Conservation (phyloP, 2,797 vertebrate species). For the Amazona ochrocephala region DNA sequence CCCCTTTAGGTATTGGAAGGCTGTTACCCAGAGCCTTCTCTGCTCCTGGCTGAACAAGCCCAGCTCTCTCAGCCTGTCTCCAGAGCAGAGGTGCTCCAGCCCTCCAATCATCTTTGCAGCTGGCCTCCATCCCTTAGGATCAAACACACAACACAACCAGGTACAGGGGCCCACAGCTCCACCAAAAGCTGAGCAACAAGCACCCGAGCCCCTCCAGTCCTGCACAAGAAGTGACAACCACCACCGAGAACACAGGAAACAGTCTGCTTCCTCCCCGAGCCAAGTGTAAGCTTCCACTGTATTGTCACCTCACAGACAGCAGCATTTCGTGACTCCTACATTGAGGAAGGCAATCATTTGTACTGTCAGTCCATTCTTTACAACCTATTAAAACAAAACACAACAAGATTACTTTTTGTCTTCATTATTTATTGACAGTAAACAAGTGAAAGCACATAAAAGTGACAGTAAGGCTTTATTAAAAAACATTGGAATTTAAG, state of each 20-base stretch:
- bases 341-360: not conserved
- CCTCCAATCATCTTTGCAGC: not conserved
- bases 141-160: not conserved
- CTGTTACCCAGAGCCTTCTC: not conserved
- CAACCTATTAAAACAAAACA: not conserved
- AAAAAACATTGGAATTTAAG: not conserved
- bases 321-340: not conserved
- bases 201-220: not conserved
- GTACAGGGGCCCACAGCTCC: not conserved
- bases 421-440: conserved; percentile 27
- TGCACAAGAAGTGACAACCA: not conserved
- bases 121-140: not conserved
- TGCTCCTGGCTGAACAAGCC: not conserved
- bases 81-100: not conserved
- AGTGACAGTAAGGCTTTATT: not conserved
- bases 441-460: not conserved
- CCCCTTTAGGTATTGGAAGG: not conserved
- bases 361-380: not conserved
- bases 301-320: not conserved
- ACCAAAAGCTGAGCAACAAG: not conserved
- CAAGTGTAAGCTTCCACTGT: not conserved
- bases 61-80: not conserved
- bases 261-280: not conserved
- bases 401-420: not conserved
- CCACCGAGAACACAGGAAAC: fast-evolving